Evolutionary conservation across 2,113 vertebrate species (phyloP).

Genomic region (Ariopsis seemanni): DNA sequence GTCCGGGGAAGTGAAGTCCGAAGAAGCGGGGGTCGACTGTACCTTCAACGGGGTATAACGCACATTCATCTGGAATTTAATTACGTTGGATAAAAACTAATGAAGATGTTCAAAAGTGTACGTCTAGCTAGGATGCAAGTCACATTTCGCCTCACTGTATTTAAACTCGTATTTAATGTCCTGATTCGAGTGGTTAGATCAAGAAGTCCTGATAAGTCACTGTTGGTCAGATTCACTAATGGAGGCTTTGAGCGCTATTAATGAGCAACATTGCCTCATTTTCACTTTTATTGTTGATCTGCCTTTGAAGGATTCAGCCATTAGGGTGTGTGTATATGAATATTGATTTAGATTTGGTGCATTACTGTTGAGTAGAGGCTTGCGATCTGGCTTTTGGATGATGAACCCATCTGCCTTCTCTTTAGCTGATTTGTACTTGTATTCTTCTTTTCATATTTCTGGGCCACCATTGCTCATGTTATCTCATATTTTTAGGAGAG

Average conservation of each 20-base stretch:
- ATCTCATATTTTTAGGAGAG: background rate
- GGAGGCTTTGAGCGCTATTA: conserved; percentile 20
- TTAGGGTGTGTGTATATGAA: conserved; percentile 24
- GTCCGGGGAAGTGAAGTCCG: no score
- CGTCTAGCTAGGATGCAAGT: background rate
- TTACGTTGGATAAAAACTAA: background rate
- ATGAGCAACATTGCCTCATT: background rate
- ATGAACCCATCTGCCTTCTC: conserved; percentile 23
- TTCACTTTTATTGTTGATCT: conserved; percentile 3
- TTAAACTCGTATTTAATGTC: background rate
- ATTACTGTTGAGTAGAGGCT: conserved; percentile 34
- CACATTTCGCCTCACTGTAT: background rate
- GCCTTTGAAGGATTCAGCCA: background rate
- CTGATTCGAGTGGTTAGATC: background rate
- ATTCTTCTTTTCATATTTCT: background rate
- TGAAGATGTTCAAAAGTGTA: no score
- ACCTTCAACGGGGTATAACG: background rate
- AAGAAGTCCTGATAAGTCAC: background rate
- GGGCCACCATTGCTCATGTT: background rate
- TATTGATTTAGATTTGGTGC: conserved; percentile 40
- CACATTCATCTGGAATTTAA: background rate
- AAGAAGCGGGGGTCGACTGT: no score
- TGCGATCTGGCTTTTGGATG: conserved; percentile 29
- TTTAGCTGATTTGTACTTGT: background rate
- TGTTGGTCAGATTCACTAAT: conserved; percentile 18